These are phyloP conservation scores for Platalea minor DNA, from an alignment of 2,797 vertebrate species.

Conservation along the genomic window DNA sequence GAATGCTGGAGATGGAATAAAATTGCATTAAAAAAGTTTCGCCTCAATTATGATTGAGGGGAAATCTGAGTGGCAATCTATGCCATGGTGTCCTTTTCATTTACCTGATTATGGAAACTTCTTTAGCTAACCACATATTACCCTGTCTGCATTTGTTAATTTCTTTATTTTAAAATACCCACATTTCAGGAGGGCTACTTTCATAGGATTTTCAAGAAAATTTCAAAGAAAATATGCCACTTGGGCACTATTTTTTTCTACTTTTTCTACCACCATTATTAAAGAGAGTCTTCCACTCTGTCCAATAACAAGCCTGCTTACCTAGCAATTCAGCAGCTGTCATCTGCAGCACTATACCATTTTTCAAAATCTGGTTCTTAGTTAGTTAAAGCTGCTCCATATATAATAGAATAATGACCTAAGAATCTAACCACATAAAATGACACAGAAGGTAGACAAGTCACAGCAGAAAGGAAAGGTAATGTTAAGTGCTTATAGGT, in stretches of 20 bases:
- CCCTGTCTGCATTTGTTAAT: neutral
- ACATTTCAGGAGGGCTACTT: neutral
- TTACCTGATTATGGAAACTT: neutral
- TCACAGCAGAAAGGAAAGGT: neutral
- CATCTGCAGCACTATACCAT: neutral
- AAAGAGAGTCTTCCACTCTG: neutral
- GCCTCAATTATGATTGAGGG: neutral
- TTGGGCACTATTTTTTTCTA: neutral
- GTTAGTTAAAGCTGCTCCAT: neutral
- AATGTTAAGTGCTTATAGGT: neutral
- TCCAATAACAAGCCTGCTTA: neutral
- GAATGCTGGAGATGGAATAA: neutral
- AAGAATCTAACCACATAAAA: neutral
- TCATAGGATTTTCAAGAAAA: neutral
- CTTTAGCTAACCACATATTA: neutral
- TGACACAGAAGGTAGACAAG: neutral
- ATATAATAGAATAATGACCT: neutral
- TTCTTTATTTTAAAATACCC: neutral
- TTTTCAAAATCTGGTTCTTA: neutral
- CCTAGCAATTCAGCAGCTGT: neutral
- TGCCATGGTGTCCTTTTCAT: neutral
- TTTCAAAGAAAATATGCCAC: neutral
- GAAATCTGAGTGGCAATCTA: neutral
- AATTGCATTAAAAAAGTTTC: neutral
- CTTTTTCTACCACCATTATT: neutral